phyloP scores from a whole-genome alignment of 2,888 invertebrate genomes.

The Chrysolina oricalcia region DNA sequence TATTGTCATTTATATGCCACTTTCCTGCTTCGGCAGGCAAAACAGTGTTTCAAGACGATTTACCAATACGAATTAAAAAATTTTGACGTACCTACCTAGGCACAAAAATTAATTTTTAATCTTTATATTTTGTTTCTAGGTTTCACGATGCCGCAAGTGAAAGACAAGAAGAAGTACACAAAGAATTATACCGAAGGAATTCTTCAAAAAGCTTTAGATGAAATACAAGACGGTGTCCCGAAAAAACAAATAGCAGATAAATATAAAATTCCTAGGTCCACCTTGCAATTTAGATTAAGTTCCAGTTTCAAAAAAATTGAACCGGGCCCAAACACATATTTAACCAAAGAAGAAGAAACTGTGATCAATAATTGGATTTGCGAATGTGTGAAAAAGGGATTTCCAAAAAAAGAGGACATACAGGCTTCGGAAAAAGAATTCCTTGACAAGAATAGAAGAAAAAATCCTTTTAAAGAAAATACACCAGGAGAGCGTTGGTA shows the following conservation, averaged over 20 bases:
- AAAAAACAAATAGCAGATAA: background rate
- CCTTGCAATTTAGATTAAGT: background rate
- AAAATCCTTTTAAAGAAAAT: constrained; percentile 43
- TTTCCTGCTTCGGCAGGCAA: too few relatives aligned
- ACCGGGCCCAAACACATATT: background rate
- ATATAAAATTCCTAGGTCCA: background rate
- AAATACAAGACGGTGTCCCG: too few relatives aligned
- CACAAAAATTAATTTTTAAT: too few relatives aligned
- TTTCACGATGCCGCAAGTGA: too few relatives aligned
- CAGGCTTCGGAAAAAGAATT: constrained; percentile 30
- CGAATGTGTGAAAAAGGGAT: constrained; percentile 33
- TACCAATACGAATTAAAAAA: too few relatives aligned
- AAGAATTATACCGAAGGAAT: too few relatives aligned
- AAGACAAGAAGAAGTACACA: too few relatives aligned
- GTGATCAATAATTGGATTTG: constrained; percentile 1
- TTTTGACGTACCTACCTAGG: too few relatives aligned
- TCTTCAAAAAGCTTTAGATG: too few relatives aligned
- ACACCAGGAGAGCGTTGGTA: constrained; percentile 43
- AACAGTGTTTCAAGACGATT: too few relatives aligned
- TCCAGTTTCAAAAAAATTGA: background rate
- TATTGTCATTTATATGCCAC: too few relatives aligned
- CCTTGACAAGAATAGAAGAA: constrained; percentile 18
- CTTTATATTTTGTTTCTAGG: too few relatives aligned
- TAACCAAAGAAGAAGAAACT: constrained; percentile 22
- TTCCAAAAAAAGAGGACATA: constrained; percentile 25